phyloP scores from a whole-genome alignment of 2,888 invertebrate species.

The Cheilosia vulpina region DNA sequence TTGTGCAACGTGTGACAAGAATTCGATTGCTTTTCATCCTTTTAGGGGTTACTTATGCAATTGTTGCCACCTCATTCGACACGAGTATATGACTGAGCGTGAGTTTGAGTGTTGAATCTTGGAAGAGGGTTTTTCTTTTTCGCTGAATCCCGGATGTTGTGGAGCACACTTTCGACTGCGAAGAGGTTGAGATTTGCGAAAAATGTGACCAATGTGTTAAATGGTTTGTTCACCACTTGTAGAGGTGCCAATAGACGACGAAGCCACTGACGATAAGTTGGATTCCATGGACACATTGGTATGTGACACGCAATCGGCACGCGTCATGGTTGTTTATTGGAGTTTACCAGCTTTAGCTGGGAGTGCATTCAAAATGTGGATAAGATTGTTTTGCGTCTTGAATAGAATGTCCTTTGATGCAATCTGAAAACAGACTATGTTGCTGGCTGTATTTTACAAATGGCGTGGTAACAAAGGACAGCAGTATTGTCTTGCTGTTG shows the following conservation, averaged over 20 bases:
- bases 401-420: conserved; percentile 8
- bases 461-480: neutral
- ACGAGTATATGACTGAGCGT: neutral
- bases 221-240: conserved; percentile 5
- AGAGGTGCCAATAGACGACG: conserved; percentile 16
- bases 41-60: conserved; percentile 39
- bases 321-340: conserved; percentile 25
- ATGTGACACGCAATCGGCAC: neutral
- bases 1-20: conserved; percentile 67
- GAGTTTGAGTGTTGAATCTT: neutral
- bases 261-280: neutral
- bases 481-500: neutral
- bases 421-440: neutral
- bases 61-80: conserved; percentile 23
- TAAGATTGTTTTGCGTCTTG: neutral
- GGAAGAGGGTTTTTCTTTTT: no score
- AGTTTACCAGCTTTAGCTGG: conserved; percentile 6
- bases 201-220: conserved; percentile 25
- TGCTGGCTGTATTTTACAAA: neutral
- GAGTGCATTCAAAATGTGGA: neutral
- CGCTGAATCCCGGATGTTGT: conserved; percentile 13
- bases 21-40: conserved; percentile 62
- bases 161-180: neutral
- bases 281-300: conserved; percentile 5
- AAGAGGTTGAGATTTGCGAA: neutral